Evolutionary conservation across 2,797 vertebrate species (phyloP).

Genomic region (Simalia tracyae): DNA sequence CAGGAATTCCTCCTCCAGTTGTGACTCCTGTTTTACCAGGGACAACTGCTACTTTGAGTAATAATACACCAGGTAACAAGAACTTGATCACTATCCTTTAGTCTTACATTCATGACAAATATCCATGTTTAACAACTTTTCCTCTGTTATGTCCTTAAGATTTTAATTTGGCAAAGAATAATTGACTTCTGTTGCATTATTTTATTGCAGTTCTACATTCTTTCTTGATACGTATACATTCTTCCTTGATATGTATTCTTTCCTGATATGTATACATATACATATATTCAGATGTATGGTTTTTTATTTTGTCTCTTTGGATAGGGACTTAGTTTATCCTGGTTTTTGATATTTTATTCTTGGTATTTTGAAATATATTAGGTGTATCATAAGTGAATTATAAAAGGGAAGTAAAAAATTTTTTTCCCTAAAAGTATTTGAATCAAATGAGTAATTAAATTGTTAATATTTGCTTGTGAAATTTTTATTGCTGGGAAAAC

Average conservation of each 20-base stretch:
- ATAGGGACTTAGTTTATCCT: not conserved
- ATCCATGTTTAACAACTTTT: not conserved
- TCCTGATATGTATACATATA: not conserved
- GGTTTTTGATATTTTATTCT: not conserved
- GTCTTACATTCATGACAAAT: not conserved
- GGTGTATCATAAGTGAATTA: not conserved
- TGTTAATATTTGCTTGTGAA: not conserved
- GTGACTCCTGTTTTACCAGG: slow-evolving; percentile 89
- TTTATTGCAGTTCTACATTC: not conserved
- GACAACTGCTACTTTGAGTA: slow-evolving; percentile 87
- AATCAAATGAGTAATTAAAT: not conserved
- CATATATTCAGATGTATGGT: no score
- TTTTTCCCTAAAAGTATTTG: not conserved
- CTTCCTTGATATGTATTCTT: no score
- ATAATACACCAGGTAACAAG: slow-evolving; percentile 91
- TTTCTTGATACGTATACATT: not conserved
- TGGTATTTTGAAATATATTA: not conserved
- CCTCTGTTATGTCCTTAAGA: not conserved
- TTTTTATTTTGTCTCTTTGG: not conserved
- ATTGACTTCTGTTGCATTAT: not conserved
- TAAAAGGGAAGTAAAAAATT: not conserved
- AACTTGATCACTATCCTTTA: not conserved
- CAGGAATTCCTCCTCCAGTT: slow-evolving; percentile 90
- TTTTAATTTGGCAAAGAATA: not conserved
- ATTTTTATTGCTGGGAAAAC: not conserved